Conservation (phyloP, 1,140 invertebrate genomes). For the Neodiprion virginianus region DNA sequence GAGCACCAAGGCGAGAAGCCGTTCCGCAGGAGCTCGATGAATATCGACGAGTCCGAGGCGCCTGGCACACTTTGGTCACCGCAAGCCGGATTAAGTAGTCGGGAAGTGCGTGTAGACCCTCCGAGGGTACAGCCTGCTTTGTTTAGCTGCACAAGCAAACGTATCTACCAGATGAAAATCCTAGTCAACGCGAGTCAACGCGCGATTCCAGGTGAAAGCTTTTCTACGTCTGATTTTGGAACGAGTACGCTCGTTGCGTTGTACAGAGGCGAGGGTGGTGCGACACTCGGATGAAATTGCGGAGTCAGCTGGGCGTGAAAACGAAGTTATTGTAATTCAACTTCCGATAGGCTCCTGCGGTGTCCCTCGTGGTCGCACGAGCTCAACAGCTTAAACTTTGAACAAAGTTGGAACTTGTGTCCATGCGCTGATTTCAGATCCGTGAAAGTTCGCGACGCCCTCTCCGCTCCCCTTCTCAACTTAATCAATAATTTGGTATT, state of each 20-base stretch:
- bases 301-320: too few species aligned
- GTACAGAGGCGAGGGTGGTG: too few species aligned
- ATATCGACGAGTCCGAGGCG: background rate
- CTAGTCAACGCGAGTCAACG: too few species aligned
- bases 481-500: constrained; percentile 18
- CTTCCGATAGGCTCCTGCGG: background rate
- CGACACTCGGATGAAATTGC: too few species aligned
- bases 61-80: background rate
- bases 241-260: too few species aligned
- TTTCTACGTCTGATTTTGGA: too few species aligned
- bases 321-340: too few species aligned
- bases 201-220: too few species aligned
- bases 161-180: too few species aligned
- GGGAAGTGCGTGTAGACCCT: too few species aligned
- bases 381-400: background rate
- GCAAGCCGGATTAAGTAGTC: background rate
- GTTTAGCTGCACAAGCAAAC: too few species aligned
- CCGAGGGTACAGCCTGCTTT: too few species aligned
- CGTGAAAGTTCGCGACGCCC: background rate
- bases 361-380: background rate
- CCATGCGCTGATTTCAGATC: background rate
- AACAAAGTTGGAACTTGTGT: background rate
- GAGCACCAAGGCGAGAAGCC: background rate
- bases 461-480: background rate
- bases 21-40: background rate